A percentile compares a stretch with the other conserved stretches of the same genome.
Conservation (phyloP, 2,797 vertebrate species). For the Acanthurus leucopareius region DNA sequence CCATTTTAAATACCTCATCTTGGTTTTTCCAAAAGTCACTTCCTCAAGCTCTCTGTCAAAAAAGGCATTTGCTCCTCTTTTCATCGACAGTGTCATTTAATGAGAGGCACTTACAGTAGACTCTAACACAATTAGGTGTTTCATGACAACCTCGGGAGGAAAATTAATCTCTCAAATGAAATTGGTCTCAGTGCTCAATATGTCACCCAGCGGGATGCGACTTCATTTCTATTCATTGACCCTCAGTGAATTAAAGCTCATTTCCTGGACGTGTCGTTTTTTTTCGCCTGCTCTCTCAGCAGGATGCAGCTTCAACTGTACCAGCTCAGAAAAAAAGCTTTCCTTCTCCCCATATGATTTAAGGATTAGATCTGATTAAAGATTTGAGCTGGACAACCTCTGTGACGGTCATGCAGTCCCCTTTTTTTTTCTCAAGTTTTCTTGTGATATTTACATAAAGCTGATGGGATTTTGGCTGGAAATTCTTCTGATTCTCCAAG, state of each 20-base stretch:
- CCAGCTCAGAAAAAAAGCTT: slow-evolving; percentile 60
- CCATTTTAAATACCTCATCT: slow-evolving; percentile 13
- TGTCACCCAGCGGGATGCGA: slow-evolving; percentile 79
- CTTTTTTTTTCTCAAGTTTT: slow-evolving; percentile 12
- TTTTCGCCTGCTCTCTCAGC: slow-evolving; percentile 66
- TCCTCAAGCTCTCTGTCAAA: slow-evolving; percentile 44
- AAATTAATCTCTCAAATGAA: slow-evolving; percentile 88
- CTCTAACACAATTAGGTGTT: slow-evolving; percentile 79
- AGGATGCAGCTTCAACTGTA: slow-evolving; percentile 67
- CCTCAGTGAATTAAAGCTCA: slow-evolving; percentile 81
- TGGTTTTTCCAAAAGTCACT: slow-evolving; percentile 26
- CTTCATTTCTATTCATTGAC: slow-evolving; percentile 85
- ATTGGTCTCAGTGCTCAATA: slow-evolving; percentile 80
- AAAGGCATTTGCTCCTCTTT: slow-evolving; percentile 61
- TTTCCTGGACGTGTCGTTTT: slow-evolving; percentile 80
- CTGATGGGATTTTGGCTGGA: slow-evolving; percentile 62
- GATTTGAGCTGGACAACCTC: slow-evolving; percentile 71
- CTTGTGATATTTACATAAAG: slow-evolving; percentile 72
- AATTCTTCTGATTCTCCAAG: slow-evolving; percentile 42
- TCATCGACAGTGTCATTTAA: slow-evolving; percentile 74
- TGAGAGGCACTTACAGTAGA: slow-evolving; percentile 82
- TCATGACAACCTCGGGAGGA: slow-evolving; percentile 83
- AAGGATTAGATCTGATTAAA: slow-evolving; percentile 81
- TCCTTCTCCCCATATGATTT: slow-evolving; percentile 74
- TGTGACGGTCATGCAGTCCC: slow-evolving; percentile 62